Evolutionary conservation across 2,113 vertebrate species (phyloP), one percentile per base, ranked within the genome.

Genomic region (Corythornis vintsioides): DNA sequence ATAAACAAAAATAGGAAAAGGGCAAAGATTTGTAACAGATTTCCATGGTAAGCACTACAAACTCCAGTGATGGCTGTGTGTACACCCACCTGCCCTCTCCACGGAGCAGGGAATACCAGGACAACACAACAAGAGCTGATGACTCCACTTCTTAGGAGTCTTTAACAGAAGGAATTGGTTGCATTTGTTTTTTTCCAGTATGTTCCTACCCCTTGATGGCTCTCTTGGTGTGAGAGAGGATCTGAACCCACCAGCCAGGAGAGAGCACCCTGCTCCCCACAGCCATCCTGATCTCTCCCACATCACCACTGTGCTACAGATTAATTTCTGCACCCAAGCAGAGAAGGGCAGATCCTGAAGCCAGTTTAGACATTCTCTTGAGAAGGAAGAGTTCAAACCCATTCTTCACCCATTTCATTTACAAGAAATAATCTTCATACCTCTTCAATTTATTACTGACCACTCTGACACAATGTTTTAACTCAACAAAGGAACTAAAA

Each of bases 81-180:
- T 40, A 66, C 28, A 45, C 60, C 53, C 81, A 80, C 1, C 0
- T n/a, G 45, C 5, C 71, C 82, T 57, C 50, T 4, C 11, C 0
- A 0, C 0, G 0, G 38, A 77, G 65, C 56, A 45, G 0, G 3
- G 40, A 56, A 67, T 10, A n/a, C 35, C 35, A 1, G 0, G 59
- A 67, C 60, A 77, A 48, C 29, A 12, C 56, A 45, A 31, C 5
- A 19, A 45, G 10, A 66, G 28, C 59, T 24, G 52, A 33, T 12
- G 52, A 31, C 1, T 7, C 57, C 31, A 14, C 9, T 4, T 53
- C 50, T 26, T 3, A 29, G 9, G 20, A 65, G 48, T 20, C 59
- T 4, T 0, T 14, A 65, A 61, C 4, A 35, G 35, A 8, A 67
- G n/a, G 6, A 40, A 40, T 11, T 2, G 0, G 24, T 43, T 40